These are phyloP conservation scores for Coregonus ussuriensis DNA, from an alignment of 2,797 vertebrate genomes.

Conservation along the genomic window DNA sequence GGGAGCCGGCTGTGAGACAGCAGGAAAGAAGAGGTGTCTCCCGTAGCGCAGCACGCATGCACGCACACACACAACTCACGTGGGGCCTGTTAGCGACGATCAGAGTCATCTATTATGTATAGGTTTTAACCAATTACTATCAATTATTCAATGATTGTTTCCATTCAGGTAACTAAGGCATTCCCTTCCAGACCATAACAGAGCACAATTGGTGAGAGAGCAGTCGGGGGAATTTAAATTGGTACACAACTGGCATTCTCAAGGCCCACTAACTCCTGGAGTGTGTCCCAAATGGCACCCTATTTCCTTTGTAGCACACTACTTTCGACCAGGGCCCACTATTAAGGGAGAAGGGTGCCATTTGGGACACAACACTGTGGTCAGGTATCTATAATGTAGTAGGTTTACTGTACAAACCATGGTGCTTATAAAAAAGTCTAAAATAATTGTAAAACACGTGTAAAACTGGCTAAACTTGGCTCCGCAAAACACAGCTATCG, in stretches of 20 bases:
- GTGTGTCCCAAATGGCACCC: neutral
- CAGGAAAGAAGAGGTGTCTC: neutral
- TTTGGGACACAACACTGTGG: no score
- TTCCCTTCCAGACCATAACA: conserved; percentile 55
- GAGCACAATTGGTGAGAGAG: conserved; percentile 14
- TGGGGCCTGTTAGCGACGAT: no score
- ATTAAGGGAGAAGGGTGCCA: no score
- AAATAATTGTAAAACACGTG: no score
- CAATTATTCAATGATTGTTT: conserved; percentile 61
- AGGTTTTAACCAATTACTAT: conserved; percentile 58
- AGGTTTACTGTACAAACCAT: no score
- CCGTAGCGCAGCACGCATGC: conserved; percentile 3
- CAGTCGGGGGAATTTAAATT: neutral
- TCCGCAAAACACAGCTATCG: no score
- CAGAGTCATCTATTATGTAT: conserved; percentile 72
- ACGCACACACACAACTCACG: neutral
- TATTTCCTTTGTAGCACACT: neutral
- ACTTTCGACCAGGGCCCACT: no score
- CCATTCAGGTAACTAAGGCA: conserved; percentile 38
- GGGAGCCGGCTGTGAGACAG: neutral
- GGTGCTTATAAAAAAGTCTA: no score
- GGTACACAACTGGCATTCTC: neutral
- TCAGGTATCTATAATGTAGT: no score
- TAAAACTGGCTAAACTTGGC: no score
- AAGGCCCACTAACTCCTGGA: neutral